These are phyloP conservation scores for Acholoe squamosa DNA, from an alignment of 2,888 invertebrate genomes.

Conservation along the genomic window DNA sequence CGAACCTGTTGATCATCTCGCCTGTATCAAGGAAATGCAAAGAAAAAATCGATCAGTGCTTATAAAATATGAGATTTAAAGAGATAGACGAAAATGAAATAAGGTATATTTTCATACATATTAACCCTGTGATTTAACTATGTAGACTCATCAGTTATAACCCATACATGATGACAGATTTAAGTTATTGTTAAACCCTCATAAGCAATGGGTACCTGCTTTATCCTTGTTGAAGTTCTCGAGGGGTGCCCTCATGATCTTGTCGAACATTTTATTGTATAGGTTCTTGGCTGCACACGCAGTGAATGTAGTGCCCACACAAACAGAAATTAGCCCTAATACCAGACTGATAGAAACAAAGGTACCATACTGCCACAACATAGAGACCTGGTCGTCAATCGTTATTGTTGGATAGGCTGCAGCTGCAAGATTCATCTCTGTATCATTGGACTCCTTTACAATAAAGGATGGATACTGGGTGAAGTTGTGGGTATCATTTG, in stretches of 20 bases:
- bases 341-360: background rate
- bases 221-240: background rate
- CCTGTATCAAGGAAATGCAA: background rate
- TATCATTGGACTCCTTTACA: background rate
- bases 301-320: background rate
- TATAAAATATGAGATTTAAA: too few species aligned
- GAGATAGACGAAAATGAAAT: background rate
- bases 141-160: too few species aligned
- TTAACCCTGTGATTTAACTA: too few species aligned
- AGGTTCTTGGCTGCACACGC: slow-evolving; percentile 13
- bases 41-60: too few species aligned
- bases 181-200: background rate
- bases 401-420: background rate
- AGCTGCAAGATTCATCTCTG: background rate
- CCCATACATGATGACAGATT: background rate
- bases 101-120: too few species aligned
- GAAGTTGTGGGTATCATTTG: background rate
- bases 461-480: background rate
- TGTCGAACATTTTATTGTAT: slow-evolving; percentile 37
- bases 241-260: background rate
- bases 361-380: background rate
- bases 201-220: too few species aligned
- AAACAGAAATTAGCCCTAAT: background rate
- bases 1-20: slow-evolving; percentile 47
- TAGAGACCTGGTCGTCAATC: background rate